These are phyloP conservation scores for Machimus atricapillus DNA, from an alignment of 2,888 invertebrate species.

Conservation along the genomic window DNA sequence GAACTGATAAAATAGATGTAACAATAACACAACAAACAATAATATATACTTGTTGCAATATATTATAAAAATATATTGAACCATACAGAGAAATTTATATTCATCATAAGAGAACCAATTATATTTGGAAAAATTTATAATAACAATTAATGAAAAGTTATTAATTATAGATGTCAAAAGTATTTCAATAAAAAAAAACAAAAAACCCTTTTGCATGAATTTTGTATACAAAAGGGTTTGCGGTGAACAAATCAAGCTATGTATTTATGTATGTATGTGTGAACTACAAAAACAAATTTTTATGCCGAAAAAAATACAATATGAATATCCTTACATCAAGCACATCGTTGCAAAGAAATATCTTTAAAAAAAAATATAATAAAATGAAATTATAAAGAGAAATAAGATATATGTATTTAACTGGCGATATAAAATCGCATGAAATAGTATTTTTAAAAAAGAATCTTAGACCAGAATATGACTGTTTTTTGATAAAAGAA, in stretches of 20 bases:
- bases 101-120: slow-evolving; percentile 1
- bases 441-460: neutral
- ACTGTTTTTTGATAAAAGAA: slow-evolving; percentile 28
- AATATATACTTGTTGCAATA: neutral
- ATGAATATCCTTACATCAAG: neutral
- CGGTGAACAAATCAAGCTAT: slow-evolving; percentile 34
- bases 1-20: neutral
- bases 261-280: slow-evolving; percentile 8
- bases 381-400: neutral
- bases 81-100: neutral
- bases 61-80: neutral
- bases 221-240: slow-evolving; percentile 15
- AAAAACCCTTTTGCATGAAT: neutral
- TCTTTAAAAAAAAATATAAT: neutral
- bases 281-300: slow-evolving; percentile 18
- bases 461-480: neutral
- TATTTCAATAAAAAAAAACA: too few species aligned
- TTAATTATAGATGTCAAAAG: neutral
- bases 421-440: neutral
- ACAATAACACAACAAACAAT: neutral
- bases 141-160: neutral
- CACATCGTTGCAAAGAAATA: neutral
- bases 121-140: slow-evolving; percentile 1
- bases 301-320: neutral
- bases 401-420: neutral